Base-by-base conservation (phyloP, 2,113 vertebrate genomes). In the Gymnogyps californianus region DNA sequence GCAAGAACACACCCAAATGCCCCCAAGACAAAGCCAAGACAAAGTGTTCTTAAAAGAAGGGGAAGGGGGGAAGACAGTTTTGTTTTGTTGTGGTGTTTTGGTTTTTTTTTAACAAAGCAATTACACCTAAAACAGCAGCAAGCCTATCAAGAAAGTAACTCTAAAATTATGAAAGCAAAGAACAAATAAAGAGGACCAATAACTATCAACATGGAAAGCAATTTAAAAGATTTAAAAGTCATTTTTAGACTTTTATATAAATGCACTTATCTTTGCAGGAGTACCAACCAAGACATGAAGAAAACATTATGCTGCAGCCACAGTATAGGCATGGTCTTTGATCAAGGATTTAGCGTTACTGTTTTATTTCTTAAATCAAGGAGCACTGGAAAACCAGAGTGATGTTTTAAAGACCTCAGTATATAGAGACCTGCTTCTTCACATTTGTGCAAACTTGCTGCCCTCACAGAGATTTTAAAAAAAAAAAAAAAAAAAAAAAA, bases 21-120 rank as follows among this genome's bases (percentile, higher is more conserved):
- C 74, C 52, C 65, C 77, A 89, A 96, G 94, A 95, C 80, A 93
- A 91, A 96, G 96, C 67, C 93, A 96, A 97, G 44, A 93, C 93
- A 83, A 75, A 96, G 10, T 55, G 40, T 59, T 96, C 90, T 97
- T 46, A 93, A 80, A 95, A 95, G 96, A 85, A 44, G 18, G 19
- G 55, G 24, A 29, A 12, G 3, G 14, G 13, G 18, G 52, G 12
- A 62, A 62, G 28, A 75, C 8, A 80, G 38, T 38, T 38, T 38
- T 38, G 38, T 38, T 38, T 38, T 38, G 38, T 38, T 38, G 38
- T 38, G 38, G 38, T 38, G 38, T 38, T 38, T 38, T 38, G 38
- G 38, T 38, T 21, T 19, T 31, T 81, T 61, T 90, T 86, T 78
- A 96, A 84, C 52, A n/a, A 93, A 75, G 54, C 78, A 71, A 82